Evolutionary conservation across 1,140 invertebrate species (phyloP).

Genomic region (Cheumatopsyche charites): DNA sequence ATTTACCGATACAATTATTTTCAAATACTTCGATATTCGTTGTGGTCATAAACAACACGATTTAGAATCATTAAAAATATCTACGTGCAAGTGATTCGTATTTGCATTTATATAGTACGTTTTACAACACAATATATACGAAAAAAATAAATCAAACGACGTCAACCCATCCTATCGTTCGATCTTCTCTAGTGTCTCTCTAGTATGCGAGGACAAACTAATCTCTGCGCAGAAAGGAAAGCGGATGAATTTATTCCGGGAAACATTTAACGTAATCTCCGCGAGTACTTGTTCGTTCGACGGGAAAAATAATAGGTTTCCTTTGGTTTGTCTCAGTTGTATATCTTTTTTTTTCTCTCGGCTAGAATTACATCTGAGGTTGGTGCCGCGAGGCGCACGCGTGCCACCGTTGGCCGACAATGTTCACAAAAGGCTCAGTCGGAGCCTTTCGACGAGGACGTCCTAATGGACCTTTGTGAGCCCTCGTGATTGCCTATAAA

Average conservation of each 20-base stretch:
- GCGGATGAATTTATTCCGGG: conserved; percentile 21
- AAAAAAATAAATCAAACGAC: too few species aligned
- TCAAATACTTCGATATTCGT: too few species aligned
- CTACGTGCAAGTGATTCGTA: too few species aligned
- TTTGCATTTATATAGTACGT: too few species aligned
- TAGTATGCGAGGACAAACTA: not conserved
- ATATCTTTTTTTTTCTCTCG: not conserved
- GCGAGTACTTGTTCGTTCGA: conserved; percentile 18
- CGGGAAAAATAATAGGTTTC: conserved; percentile 22
- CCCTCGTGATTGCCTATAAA: conserved; percentile 40
- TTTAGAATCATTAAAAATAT: too few species aligned
- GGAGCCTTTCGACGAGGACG: conserved; percentile 21
- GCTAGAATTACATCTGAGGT: conserved; percentile 13
- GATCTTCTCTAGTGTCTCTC: too few species aligned
- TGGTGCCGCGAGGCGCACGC: not conserved
- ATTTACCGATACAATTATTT: too few species aligned
- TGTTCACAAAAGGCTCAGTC: conserved; percentile 26
- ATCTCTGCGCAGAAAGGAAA: conserved; percentile 5
- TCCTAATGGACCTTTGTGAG: conserved; percentile 36
- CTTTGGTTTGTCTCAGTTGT: conserved; percentile 10
- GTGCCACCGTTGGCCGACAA: conserved; percentile 23
- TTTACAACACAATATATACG: too few species aligned
- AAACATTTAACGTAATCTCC: conserved; percentile 25
- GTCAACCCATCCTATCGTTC: too few species aligned
- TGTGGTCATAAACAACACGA: too few species aligned